phyloP scores from a whole-genome alignment of 30 jellyfish, hydroid and myxozoan genomes.

The Aurelia aurita region DNA sequence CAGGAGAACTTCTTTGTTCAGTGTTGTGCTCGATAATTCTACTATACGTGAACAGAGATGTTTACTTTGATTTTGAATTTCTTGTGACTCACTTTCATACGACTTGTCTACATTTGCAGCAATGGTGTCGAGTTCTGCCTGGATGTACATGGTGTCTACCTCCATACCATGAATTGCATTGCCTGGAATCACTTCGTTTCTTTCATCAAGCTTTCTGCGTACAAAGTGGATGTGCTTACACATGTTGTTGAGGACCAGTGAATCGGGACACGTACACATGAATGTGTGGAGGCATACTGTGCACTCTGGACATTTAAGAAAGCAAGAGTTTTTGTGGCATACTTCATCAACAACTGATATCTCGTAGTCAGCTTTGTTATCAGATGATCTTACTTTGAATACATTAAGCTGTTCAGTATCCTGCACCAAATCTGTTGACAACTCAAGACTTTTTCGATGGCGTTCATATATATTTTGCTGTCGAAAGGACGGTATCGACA shows the following conservation, averaged over 20 bases:
- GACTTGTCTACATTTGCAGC: neutral
- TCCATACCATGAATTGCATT: conserved; percentile 3
- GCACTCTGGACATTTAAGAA: neutral
- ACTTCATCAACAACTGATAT: neutral
- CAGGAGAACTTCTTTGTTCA: too few relatives aligned
- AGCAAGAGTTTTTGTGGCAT: neutral
- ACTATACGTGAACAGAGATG: too few relatives aligned
- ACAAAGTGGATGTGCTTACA: conserved; percentile 21
- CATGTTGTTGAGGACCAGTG: conserved; percentile 6
- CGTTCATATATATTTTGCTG: too few relatives aligned
- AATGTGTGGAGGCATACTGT: neutral
- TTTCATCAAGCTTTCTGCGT: neutral
- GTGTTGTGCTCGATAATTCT: neutral
- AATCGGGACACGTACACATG: conserved; percentile 27
- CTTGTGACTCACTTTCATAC: neutral
- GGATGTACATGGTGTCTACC: neutral
- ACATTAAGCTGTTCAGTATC: neutral
- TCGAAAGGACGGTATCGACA: too few relatives aligned
- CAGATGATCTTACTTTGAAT: neutral
- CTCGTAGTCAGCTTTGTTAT: neutral
- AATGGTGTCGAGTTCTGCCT: neutral
- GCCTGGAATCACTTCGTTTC: neutral
- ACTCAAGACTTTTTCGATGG: too few relatives aligned
- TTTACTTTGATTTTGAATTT: too few relatives aligned
- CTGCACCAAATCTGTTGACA: neutral